phyloP scores from a whole-genome alignment of 1,140 invertebrate genomes.

The Zaprionus ghesquierei region DNA sequence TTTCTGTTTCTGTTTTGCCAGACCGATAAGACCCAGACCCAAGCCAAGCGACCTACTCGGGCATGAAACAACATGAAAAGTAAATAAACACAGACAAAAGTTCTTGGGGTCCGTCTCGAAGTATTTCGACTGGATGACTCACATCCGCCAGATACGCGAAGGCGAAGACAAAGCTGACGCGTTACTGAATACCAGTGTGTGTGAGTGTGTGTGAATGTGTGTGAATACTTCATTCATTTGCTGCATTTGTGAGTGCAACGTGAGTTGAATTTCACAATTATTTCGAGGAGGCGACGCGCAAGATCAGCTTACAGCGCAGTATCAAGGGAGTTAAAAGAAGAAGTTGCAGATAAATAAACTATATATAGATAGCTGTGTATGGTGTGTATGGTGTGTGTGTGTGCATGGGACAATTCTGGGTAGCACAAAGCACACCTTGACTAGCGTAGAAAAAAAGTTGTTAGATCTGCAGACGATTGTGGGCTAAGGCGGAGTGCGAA shows the following conservation, averaged over 20 bases:
- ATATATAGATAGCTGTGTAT: not conserved
- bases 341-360: no score
- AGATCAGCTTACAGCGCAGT: slow-evolving; percentile 33
- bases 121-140: slow-evolving; percentile 63
- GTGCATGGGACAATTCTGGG: slow-evolving; percentile 24
- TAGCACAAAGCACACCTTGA: slow-evolving; percentile 17
- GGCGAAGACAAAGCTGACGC: not conserved
- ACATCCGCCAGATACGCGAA: slow-evolving; percentile 58
- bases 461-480: slow-evolving; percentile 20
- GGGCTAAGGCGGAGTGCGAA: not conserved
- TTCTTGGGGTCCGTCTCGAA: slow-evolving; percentile 16
- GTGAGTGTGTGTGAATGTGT: not conserved
- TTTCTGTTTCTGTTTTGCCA: not conserved
- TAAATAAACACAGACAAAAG: slow-evolving; percentile 20
- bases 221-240: slow-evolving; percentile 16
- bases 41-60: slow-evolving; percentile 49
- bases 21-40: not conserved
- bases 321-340: no score
- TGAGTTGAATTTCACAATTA: slow-evolving; percentile 49
- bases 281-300: slow-evolving; percentile 7
- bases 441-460: slow-evolving; percentile 18
- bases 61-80: slow-evolving; percentile 52
- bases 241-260: slow-evolving; percentile 35
- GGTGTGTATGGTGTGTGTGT: not conserved
- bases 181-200: slow-evolving; percentile 1